phyloP scores from a whole-genome alignment of 2,113 vertebrate genomes.

The Perca fluviatilis region DNA sequence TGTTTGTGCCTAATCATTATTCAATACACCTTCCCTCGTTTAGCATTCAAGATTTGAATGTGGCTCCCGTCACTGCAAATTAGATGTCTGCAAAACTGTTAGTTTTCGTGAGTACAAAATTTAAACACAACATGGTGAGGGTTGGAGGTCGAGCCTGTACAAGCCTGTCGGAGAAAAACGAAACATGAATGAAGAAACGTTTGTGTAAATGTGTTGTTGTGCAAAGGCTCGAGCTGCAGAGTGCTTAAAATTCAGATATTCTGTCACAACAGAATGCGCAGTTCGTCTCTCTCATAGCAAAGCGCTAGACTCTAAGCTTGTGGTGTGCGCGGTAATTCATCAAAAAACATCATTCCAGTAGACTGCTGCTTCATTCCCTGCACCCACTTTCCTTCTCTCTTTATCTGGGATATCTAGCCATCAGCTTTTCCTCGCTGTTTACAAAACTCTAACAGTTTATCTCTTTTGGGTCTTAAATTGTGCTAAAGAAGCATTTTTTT shows the following conservation, averaged over 20 bases:
- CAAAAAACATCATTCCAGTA: conserved; percentile 68
- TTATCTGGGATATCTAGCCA: conserved; percentile 72
- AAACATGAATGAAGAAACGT: conserved; percentile 70
- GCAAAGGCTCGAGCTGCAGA: conserved; percentile 27
- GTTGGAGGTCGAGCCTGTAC: conserved; percentile 51
- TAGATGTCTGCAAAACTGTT: conserved; percentile 61
- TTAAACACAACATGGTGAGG: conserved; percentile 41
- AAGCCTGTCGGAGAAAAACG: conserved; percentile 41
- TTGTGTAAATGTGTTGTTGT: conserved; percentile 52
- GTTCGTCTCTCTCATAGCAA: conserved; percentile 56
- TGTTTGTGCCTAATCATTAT: conserved; percentile 8
- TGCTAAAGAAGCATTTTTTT: conserved; percentile 71
- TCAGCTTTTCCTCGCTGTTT: conserved; percentile 69
- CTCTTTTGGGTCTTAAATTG: conserved; percentile 74
- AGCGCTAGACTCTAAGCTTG: conserved; percentile 32
- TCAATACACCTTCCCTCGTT: conserved; percentile 32
- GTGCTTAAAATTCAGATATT: conserved; percentile 60
- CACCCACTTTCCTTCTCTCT: conserved; percentile 41
- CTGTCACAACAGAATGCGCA: conserved; percentile 53
- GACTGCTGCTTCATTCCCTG: conserved; percentile 44
- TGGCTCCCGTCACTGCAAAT: conserved; percentile 55
- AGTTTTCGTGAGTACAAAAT: conserved; percentile 57
- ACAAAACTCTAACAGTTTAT: conserved; percentile 70
- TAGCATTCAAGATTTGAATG: conserved; percentile 25
- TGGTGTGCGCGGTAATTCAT: conserved; percentile 56